These are phyloP conservation scores for Glyphotaelius pellucidus DNA, from an alignment of 2,888 invertebrate genomes.

Conservation along the genomic window DNA sequence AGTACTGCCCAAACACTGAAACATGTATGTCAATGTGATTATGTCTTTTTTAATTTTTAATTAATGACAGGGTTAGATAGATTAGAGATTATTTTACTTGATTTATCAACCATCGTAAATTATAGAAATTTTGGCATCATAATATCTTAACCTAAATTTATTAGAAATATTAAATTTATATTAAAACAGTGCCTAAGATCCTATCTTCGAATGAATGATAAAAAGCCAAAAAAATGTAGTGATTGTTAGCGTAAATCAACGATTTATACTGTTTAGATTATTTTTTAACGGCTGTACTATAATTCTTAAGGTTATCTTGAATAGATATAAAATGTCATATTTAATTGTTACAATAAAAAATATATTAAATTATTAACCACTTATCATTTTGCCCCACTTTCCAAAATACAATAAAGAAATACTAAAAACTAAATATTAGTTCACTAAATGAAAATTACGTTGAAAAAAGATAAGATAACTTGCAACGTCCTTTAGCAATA, in stretches of 20 bases:
- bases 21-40: constrained; percentile 2
- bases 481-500: constrained; percentile 31
- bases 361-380: neutral
- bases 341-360: neutral
- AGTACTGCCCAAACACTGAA: neutral
- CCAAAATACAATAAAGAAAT: neutral
- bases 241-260: constrained; percentile 13
- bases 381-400: neutral
- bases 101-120: neutral
- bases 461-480: constrained; percentile 5
- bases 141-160: neutral
- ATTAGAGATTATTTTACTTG: neutral
- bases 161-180: neutral
- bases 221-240: constrained; percentile 9
- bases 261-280: neutral
- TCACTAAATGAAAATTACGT: neutral
- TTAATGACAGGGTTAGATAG: neutral
- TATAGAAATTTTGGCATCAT: neutral
- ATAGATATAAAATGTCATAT: constrained; percentile 1
- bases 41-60: neutral
- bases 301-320: neutral
- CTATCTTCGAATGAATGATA: neutral
- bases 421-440: neutral
- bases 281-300: constrained; percentile 5
- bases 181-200: neutral